A percentile compares a stretch with the other conserved stretches of the same genome.
These are phyloP conservation scores for Drosophila mojavensis DNA, from an alignment of 1,140 invertebrate genomes.

Conservation along the genomic window DNA sequence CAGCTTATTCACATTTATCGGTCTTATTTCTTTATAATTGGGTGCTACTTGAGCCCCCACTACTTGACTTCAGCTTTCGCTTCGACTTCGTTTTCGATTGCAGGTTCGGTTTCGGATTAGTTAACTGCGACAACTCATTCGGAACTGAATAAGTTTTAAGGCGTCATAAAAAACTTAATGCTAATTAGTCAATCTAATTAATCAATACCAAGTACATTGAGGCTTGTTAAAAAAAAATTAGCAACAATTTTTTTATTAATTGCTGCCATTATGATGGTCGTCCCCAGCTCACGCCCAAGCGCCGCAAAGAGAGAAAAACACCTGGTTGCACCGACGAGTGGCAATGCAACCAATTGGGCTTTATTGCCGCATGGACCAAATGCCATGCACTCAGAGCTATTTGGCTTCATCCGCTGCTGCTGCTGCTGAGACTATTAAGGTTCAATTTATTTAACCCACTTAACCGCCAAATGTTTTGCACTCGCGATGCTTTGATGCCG, in stretches of 20 bases:
- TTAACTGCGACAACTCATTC: too few relatives aligned
- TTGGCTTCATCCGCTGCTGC: constrained; percentile 2
- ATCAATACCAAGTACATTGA: too few relatives aligned
- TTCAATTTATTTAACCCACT: constrained; percentile 46
- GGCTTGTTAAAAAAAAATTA: constrained; percentile 1
- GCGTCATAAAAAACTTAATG: too few relatives aligned
- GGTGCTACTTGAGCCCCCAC: too few relatives aligned
- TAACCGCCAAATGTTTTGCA: constrained; percentile 38
- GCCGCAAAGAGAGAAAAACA: constrained; percentile 18
- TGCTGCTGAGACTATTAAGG: neutral
- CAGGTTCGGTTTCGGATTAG: too few relatives aligned
- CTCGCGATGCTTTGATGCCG: constrained; percentile 41
- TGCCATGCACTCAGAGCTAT: constrained; percentile 21
- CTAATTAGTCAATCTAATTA: too few relatives aligned
- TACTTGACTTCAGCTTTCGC: too few relatives aligned
- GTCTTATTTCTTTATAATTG: too few relatives aligned
- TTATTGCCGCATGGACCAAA: constrained; percentile 24
- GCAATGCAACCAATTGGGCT: constrained; percentile 17
- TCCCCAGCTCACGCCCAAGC: constrained; percentile 6
- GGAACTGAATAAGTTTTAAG: too few relatives aligned
- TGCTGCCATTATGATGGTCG: constrained; percentile 11
- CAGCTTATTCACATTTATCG: too few relatives aligned
- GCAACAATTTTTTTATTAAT: constrained; percentile 1
- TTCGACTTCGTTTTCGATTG: too few relatives aligned
- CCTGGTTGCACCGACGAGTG: constrained; percentile 18